Percentiles rank a stretch among this genome's conserved stretches.
These are phyloP conservation scores for Delia radicum DNA, from an alignment of 1,140 invertebrate species.

Conservation along the genomic window DNA sequence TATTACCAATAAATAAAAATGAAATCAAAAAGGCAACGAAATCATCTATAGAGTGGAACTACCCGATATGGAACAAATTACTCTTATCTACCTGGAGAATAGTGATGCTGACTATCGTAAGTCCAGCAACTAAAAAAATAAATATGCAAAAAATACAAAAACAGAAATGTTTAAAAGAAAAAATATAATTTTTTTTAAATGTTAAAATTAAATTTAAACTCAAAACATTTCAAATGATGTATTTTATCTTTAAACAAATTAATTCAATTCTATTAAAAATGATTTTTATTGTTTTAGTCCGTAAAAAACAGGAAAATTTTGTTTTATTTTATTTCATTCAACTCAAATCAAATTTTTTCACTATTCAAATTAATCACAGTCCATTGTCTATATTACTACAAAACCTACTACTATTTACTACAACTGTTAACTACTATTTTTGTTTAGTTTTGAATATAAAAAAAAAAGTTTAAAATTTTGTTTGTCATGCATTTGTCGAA, in stretches of 20 bases:
- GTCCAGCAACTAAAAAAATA: slow-evolving; percentile 57
- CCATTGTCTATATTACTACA: slow-evolving; percentile 33
- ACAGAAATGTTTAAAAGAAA: slow-evolving; percentile 3
- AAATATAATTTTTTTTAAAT: not conserved
- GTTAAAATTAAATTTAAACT: slow-evolving; percentile 9
- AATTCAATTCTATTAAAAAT: slow-evolving; percentile 31
- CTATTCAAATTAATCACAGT: slow-evolving; percentile 3
- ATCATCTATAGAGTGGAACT: slow-evolving; percentile 87
- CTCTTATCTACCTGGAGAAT: slow-evolving; percentile 85
- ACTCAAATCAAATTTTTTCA: not conserved
- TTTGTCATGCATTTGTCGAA: not conserved
- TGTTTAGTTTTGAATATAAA: not conserved
- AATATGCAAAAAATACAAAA: not conserved
- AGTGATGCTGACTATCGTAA: slow-evolving; percentile 69
- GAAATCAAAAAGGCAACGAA: slow-evolving; percentile 73
- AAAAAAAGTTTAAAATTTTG: not conserved
- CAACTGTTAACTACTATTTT: not conserved
- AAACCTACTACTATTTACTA: not conserved
- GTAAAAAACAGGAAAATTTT: not conserved
- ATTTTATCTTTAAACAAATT: slow-evolving; percentile 30
- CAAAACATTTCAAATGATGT: slow-evolving; percentile 33
- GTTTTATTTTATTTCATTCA: slow-evolving; percentile 2
- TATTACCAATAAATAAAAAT: slow-evolving; percentile 55
- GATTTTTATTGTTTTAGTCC: slow-evolving; percentile 25
- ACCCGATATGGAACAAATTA: slow-evolving; percentile 86